Base-by-base conservation (phyloP, 2,797 vertebrate genomes). In the Tragopan temminckii region DNA sequence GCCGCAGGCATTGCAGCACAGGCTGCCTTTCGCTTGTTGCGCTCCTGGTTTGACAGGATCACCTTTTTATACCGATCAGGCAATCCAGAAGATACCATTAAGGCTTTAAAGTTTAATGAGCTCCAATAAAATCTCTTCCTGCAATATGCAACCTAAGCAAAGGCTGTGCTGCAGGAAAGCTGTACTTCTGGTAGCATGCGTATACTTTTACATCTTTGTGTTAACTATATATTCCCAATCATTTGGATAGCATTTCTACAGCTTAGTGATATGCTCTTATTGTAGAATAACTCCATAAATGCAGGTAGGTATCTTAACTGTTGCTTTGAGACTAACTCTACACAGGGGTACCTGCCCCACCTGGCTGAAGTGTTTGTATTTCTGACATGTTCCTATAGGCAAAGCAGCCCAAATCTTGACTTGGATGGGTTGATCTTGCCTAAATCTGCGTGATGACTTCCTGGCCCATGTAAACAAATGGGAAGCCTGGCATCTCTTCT, bases 71-170 rank as follows among this genome's bases (percentile, higher is more conserved):
- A 90, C 80, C 43, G 33, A 52, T 72, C 82, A 40, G 2, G 8
- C 33, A 19, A 89, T 71, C 27, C 70, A 88, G 85, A 77, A 93
- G 61, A 85, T 78, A 81, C 89, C 85, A 84, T 95, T 94, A 91
- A 88, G 82, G 63, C 85, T 93, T 94, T 95, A 95, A 97, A 92
- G 93, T 95, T 92, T 95, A 95, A 96, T 94, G 85, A 91, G 70
- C 80, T 77, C 80, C 74, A 80, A 85, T 84, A 81, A 84, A 94
- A 80, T 53, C 63, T 80, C 57, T 86, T 52, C 45, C 52, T 63
- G 40, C 53, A 64, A 79, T 88, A 70, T 4, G 67, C 40, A 91
- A 33, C 27, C 82, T n/a, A 80, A 89, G 80, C 53, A 29, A 55
- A 91, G 63, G 46, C 57, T 45, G 1, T 55, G 67, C 67, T 74